Percentiles rank a stretch among this genome's conserved stretches.
Conservation (phyloP, 2,113 vertebrate species). For the Peromyscus polionotus region DNA sequence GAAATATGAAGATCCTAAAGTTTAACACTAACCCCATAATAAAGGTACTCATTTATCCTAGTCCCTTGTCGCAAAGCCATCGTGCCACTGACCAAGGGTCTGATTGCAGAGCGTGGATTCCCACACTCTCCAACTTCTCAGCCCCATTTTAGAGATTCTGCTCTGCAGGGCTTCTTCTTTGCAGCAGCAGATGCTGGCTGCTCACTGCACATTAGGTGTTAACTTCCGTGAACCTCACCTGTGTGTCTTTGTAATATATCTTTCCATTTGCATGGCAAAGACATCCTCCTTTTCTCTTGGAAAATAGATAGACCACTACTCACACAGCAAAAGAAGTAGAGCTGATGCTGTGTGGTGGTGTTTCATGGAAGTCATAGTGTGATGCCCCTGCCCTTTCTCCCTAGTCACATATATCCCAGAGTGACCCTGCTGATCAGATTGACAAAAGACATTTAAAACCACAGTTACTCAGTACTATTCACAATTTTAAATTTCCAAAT, state of each 20-base stretch:
- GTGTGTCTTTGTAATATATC: not conserved
- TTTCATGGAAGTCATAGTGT: not conserved
- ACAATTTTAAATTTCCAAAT: not conserved
- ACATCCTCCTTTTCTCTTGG: not conserved
- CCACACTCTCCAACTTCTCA: not conserved
- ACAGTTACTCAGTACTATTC: not conserved
- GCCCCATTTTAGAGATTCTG: not conserved
- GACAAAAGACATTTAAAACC: conserved; percentile 18
- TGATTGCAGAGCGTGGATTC: not conserved
- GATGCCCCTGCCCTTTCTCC: not conserved
- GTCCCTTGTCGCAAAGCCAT: not conserved
- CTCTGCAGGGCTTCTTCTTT: not conserved
- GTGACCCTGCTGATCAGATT: not conserved
- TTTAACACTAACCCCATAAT: not conserved
- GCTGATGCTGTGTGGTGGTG: not conserved
- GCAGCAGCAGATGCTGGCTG: not conserved
- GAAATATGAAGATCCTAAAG: not conserved
- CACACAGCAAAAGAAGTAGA: not conserved
- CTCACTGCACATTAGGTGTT: not conserved
- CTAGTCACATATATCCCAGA: not conserved
- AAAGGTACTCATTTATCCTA: not conserved
- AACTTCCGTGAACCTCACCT: not conserved
- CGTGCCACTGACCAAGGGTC: not conserved
- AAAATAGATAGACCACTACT: conserved; percentile 1
- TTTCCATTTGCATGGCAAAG: not conserved